phyloP scores from a whole-genome alignment of 1,140 invertebrate genomes.

The Marisa cornuarietis region DNA sequence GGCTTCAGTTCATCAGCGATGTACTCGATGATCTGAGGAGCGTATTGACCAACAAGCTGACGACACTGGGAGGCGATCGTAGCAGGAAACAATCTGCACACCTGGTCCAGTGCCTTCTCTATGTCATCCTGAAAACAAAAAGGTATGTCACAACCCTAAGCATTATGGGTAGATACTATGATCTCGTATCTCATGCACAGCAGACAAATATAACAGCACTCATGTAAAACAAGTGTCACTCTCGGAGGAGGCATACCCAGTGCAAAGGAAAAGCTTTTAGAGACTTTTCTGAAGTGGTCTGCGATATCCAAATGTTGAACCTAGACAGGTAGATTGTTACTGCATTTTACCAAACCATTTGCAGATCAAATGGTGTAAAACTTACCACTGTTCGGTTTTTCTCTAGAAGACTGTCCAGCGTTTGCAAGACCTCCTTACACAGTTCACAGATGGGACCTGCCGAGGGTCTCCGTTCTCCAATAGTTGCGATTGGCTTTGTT shows the following conservation, averaged over 20 bases:
- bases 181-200: too few species aligned
- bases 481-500: background rate
- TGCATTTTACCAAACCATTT: background rate
- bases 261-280: too few species aligned
- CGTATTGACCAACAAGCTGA: constrained; percentile 32
- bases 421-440: background rate
- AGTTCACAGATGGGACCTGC: background rate
- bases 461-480: background rate
- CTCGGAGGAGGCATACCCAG: too few species aligned
- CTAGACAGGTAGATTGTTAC: too few species aligned
- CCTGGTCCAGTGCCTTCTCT: constrained; percentile 29
- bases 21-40: constrained; percentile 26
- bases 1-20: constrained; percentile 32
- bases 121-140: constrained; percentile 17
- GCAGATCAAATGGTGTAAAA: background rate
- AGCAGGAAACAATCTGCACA: constrained; percentile 32
- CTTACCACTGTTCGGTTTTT: background rate
- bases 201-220: too few species aligned
- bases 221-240: too few species aligned
- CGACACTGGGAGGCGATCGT: constrained; percentile 26
- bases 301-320: too few species aligned
- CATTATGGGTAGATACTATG: too few species aligned
- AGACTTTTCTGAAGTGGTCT: too few species aligned
- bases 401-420: background rate
- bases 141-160: too few species aligned